Percentiles rank a stretch among this genome's conserved stretches.
Conservation (phyloP, 2,888 invertebrate genomes). For the Melangyna quadrimaculata region DNA sequence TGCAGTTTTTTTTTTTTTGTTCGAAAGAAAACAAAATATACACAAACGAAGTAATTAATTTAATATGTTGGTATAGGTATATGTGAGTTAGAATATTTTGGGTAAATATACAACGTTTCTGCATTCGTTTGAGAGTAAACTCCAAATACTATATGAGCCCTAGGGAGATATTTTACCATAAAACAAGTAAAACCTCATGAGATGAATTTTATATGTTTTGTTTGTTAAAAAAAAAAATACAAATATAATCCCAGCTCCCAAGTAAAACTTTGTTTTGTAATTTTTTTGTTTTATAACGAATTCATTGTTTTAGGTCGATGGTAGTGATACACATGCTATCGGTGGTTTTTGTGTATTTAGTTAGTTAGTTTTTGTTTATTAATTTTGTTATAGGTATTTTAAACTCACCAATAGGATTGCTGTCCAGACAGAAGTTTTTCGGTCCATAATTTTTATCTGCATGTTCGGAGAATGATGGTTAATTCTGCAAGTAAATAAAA, state of each 20-base stretch:
- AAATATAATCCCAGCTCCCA: neutral
- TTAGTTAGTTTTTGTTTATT: neutral
- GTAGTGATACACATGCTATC: too few species aligned
- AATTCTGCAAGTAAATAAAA: slow-evolving; percentile 73
- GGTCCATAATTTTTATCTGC: slow-evolving; percentile 78
- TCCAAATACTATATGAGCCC: too few species aligned
- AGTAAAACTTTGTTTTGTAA: neutral
- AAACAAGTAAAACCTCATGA: too few species aligned
- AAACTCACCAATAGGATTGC: slow-evolving; percentile 73
- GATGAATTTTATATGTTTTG: neutral
- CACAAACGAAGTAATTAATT: slow-evolving; percentile 43
- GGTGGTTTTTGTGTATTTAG: neutral
- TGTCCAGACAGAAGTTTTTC: slow-evolving; percentile 75
- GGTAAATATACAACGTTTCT: slow-evolving; percentile 52
- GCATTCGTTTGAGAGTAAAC: too few species aligned
- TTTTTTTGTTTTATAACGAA: slow-evolving; percentile 6
- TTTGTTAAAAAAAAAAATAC: neutral
- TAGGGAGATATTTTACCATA: too few species aligned
- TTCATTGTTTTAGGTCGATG: slow-evolving; percentile 6
- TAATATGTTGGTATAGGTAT: slow-evolving; percentile 31
- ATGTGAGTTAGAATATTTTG: slow-evolving; percentile 26
- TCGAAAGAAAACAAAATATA: neutral
- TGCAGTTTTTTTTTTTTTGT: slow-evolving; percentile 45
- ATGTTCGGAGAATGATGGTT: slow-evolving; percentile 80
- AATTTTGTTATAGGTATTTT: neutral